Evolutionary conservation across 2,888 invertebrate species (phyloP).

Genomic region (Antheraea yamamai): DNA sequence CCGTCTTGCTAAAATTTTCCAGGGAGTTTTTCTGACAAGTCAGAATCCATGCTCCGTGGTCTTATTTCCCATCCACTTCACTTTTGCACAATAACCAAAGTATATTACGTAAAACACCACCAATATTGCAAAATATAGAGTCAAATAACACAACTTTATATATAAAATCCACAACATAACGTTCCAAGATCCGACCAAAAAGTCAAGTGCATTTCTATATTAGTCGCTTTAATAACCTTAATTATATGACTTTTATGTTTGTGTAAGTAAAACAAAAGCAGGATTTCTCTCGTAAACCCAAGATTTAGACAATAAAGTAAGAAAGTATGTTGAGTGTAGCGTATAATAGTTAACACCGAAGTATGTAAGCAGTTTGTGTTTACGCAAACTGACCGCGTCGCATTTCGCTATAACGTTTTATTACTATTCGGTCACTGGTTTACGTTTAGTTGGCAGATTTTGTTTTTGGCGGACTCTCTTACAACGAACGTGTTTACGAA

Average conservation of each 20-base stretch:
- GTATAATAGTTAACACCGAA: background rate
- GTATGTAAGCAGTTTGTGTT: background rate
- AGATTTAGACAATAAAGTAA: background rate
- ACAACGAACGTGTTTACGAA: background rate
- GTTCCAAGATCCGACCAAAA: too few species aligned
- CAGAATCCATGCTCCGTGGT: too few species aligned
- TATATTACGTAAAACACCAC: too few species aligned
- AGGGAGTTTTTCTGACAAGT: too few species aligned
- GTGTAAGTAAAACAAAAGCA: background rate
- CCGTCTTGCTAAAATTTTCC: too few species aligned
- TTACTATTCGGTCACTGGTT: conserved; percentile 12
- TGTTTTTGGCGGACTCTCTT: background rate
- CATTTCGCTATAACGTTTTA: background rate
- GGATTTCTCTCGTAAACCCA: background rate
- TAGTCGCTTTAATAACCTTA: background rate
- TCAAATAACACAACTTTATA: too few species aligned
- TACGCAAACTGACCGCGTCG: conserved; percentile 7
- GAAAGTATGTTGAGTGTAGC: background rate
- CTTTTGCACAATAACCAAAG: too few species aligned
- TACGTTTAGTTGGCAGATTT: conserved; percentile 7
- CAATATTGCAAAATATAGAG: too few species aligned
- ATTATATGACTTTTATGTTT: background rate
- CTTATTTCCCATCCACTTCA: too few species aligned
- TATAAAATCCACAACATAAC: too few species aligned
- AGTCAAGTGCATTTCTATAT: too few species aligned